Evolutionary conservation across 2,888 invertebrate genomes (phyloP), one percentile per base, ranked within the genome.

Genomic region (Uloborus plumipes): DNA sequence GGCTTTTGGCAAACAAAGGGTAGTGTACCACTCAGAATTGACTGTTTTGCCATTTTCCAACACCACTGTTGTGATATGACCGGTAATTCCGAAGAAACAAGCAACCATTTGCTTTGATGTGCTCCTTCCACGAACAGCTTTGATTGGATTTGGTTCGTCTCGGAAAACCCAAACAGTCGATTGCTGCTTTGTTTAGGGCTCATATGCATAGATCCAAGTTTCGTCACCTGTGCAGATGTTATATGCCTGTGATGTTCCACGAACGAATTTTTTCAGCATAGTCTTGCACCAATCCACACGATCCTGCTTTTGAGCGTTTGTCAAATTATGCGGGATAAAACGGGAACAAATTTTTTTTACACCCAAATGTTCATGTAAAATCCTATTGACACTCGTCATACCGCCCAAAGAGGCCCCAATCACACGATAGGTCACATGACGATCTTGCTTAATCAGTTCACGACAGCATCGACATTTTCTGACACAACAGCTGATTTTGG

Each of bases 201-300:
- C 64, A 64, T 64, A 64, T 31, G 64, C 2, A 64, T 64, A 64
- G 13, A 64, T 64, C 31, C 64, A 64, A 16, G 64, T 16, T 64
- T 64, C 4, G 59, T 18, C 59, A n/a, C 59, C 59, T 59, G 11
- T 59, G 20, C 15, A 18, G 20, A 59, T 59, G 59, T 59, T 51
- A 51, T 11, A 51, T 15, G 51, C 15, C 15, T 51, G 11, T 51
- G 11, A 51, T 51, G n/a, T n/a, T n/a, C n/a, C n/a, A n/a, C n/a
- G n/a, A n/a, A n/a, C n/a, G n/a, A n/a, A n/a, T n/a, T n/a, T n/a
- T n/a, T n/a, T n/a, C n/a, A n/a, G n/a, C n/a, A n/a, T n/a, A n/a
- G n/a, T n/a, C n/a, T n/a, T n/a, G 51, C 51, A 51, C 51, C 51
- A 15, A 51, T 13, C 51, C 15, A 13, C 15, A 13, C 15, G 11